Conservation (phyloP, 2,797 vertebrate genomes). For the Rhinella marina region DNA sequence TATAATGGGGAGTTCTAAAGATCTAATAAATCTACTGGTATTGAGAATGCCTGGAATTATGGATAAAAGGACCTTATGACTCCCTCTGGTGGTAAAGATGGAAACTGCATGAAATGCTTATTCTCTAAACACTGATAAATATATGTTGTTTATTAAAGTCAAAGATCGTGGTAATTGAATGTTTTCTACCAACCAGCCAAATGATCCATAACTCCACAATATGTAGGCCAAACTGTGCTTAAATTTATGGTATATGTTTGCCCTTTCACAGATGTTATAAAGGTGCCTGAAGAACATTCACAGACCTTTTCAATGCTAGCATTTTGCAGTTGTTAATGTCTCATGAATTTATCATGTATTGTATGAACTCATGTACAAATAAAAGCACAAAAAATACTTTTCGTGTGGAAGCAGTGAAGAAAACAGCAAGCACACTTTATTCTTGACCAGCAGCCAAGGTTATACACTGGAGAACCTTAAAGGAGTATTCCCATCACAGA, state of each 20-base stretch:
- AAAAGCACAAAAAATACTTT: neutral
- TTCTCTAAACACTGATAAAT: constrained; percentile 14
- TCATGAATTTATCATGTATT: constrained; percentile 21
- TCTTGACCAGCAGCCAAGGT: too few relatives aligned
- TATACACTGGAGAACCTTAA: too few relatives aligned
- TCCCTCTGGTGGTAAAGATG: constrained; percentile 48
- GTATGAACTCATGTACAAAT: neutral
- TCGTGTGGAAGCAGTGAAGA: too few relatives aligned
- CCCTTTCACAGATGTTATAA: constrained; percentile 22
- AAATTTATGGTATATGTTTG: constrained; percentile 5
- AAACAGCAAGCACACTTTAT: neutral
- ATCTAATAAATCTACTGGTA: neutral
- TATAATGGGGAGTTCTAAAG: neutral
- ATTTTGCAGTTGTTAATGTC: constrained; percentile 10
- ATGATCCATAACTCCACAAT: constrained; percentile 31
- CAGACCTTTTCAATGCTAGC: constrained; percentile 17
- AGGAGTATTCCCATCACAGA: too few relatives aligned
- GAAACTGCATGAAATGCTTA: neutral
- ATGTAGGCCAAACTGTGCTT: constrained; percentile 30
- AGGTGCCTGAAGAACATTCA: neutral
- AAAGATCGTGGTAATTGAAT: constrained; percentile 38
- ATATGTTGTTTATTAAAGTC: constrained; percentile 12
- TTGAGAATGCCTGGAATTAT: neutral
- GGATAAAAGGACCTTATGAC: constrained; percentile 37
- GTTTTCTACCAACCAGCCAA: constrained; percentile 12